These are phyloP conservation scores for Jaculus jaculus DNA, from an alignment of 2,113 vertebrate species.

Conservation along the genomic window DNA sequence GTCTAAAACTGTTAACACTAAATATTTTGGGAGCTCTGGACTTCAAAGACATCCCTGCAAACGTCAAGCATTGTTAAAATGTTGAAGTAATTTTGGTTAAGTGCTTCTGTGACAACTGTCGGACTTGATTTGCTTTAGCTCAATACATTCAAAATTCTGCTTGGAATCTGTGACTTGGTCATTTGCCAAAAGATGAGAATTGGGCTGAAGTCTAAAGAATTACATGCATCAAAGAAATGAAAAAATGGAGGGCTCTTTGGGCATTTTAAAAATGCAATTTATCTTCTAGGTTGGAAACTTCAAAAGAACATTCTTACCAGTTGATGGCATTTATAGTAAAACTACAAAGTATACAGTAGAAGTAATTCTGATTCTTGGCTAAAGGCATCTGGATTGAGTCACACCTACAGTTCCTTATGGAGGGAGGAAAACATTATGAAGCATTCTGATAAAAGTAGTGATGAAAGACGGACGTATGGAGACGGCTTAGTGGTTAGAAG, in stretches of 20 bases:
- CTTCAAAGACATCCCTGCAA: constrained; percentile 86
- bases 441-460: background rate
- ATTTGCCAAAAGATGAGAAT: constrained; percentile 80
- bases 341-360: background rate
- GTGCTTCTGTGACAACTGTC: constrained; percentile 88
- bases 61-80: constrained; percentile 85
- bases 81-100: constrained; percentile 87
- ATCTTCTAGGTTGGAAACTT: constrained; percentile 67
- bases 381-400: background rate
- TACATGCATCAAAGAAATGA: constrained; percentile 72
- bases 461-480: background rate
- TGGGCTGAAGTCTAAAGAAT: constrained; percentile 74
- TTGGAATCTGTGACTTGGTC: constrained; percentile 77
- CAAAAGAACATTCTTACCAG: constrained; percentile 43
- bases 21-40: constrained; percentile 86
- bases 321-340: constrained; percentile 36
- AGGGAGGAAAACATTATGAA: background rate
- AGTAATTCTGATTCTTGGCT: constrained; percentile 13
- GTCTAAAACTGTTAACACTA: constrained; percentile 88
- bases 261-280: constrained; percentile 72
- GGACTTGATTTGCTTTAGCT: constrained; percentile 86
- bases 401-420: background rate
- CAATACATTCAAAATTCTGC: constrained; percentile 77
- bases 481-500: background rate
- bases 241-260: constrained; percentile 17